Evolutionary conservation across 2,888 invertebrate species (phyloP).

Genomic region (Baronia brevicornis): DNA sequence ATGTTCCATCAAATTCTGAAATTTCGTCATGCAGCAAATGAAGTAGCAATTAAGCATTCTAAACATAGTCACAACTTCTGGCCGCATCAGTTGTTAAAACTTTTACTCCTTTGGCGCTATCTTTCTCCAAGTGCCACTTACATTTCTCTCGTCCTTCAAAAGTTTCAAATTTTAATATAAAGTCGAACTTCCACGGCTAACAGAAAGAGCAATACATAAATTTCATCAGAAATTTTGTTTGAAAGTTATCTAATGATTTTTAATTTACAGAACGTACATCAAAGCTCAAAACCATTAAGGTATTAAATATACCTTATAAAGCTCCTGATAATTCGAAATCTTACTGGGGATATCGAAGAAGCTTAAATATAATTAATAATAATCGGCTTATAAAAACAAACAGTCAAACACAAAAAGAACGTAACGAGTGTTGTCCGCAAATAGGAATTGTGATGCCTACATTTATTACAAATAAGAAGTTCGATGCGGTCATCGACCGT

Average conservation of each 20-base stretch:
- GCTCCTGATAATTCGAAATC: too few relatives aligned
- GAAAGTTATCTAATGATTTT: too few relatives aligned
- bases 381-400: slow-evolving; percentile 18
- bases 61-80: slow-evolving; percentile 19
- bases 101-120: slow-evolving; percentile 18
- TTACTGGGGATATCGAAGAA: too few relatives aligned
- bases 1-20: too few relatives aligned
- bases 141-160: slow-evolving; percentile 8
- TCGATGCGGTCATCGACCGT: slow-evolving; percentile 29
- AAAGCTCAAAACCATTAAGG: slow-evolving; percentile 3
- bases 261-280: too few relatives aligned
- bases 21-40: slow-evolving; percentile 17
- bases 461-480: slow-evolving; percentile 43
- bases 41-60: slow-evolving; percentile 25
- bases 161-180: too few relatives aligned
- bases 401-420: slow-evolving; percentile 1
- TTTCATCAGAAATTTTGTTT: too few relatives aligned
- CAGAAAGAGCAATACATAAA: too few relatives aligned
- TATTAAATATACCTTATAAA: not conserved
- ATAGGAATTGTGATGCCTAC: slow-evolving; percentile 36
- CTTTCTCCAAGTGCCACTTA: slow-evolving; percentile 6
- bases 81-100: slow-evolving; percentile 26
- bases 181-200: too few relatives aligned
- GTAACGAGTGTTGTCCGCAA: slow-evolving; percentile 40
- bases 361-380: slow-evolving; percentile 32